phyloP scores from a whole-genome alignment of 2,113 vertebrate species.

The Atlantisia rogersi region DNA sequence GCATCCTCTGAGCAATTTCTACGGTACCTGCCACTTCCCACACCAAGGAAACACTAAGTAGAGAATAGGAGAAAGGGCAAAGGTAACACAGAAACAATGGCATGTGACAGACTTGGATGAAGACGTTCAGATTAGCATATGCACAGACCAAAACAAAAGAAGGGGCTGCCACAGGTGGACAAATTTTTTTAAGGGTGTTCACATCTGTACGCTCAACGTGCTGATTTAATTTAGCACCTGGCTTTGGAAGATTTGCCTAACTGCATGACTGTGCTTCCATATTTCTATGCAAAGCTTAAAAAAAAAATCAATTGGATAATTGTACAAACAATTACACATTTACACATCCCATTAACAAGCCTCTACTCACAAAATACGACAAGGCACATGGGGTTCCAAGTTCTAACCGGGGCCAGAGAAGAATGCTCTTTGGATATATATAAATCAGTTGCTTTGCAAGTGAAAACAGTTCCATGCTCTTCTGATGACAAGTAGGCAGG shows the following conservation, averaged over 20 bases:
- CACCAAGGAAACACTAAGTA: background rate
- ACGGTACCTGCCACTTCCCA: background rate
- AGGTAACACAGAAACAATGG: background rate
- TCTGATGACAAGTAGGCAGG: background rate
- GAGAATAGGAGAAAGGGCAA: background rate
- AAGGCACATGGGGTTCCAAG: background rate
- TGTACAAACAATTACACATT: conserved; percentile 23
- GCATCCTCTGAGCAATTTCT: background rate
- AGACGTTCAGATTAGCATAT: background rate
- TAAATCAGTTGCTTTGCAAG: background rate
- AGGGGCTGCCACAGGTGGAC: background rate
- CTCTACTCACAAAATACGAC: background rate
- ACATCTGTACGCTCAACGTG: background rate
- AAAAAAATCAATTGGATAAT: background rate
- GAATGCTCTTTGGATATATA: background rate
- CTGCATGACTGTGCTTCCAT: background rate
- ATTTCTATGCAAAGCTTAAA: background rate
- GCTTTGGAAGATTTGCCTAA: background rate
- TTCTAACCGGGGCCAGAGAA: background rate
- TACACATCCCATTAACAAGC: background rate
- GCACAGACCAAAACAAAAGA: background rate
- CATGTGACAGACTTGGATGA: background rate
- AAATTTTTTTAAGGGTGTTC: background rate
- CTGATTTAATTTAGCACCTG: background rate
- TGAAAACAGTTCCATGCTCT: background rate